Conservation (phyloP, 2,888 invertebrate genomes). For the Spilosoma lubricipeda region DNA sequence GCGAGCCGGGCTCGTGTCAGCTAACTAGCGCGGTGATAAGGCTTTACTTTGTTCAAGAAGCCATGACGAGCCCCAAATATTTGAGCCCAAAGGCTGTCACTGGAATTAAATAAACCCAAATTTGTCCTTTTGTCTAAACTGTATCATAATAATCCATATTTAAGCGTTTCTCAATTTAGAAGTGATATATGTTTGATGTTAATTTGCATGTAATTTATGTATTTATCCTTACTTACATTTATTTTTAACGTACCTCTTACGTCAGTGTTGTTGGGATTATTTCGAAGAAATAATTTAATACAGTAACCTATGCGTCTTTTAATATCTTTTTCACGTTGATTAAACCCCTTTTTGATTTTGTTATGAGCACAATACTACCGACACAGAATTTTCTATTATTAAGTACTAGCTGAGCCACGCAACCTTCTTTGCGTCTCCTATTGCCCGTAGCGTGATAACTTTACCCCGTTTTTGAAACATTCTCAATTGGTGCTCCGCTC, state of each 20-base stretch:
- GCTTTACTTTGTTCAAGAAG: slow-evolving; percentile 77
- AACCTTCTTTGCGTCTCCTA: no score
- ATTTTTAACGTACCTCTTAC: no score
- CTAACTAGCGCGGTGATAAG: slow-evolving; percentile 74
- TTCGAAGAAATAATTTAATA: slow-evolving; percentile 29
- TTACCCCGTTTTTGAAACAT: no score
- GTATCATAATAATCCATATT: slow-evolving; percentile 54
- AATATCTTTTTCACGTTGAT: slow-evolving; percentile 28
- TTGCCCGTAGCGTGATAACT: no score
- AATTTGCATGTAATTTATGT: slow-evolving; percentile 29
- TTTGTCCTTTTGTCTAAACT: slow-evolving; percentile 74
- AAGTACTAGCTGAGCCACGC: no score
- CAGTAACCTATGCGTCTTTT: slow-evolving; percentile 16
- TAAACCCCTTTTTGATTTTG: slow-evolving; percentile 30
- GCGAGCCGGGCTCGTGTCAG: slow-evolving; percentile 54
- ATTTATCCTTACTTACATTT: background rate
- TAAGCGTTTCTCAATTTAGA: slow-evolving; percentile 68
- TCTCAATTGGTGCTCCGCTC: no score
- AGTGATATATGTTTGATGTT: slow-evolving; percentile 44
- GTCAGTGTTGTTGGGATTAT: background rate
- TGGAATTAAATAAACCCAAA: slow-evolving; percentile 82
- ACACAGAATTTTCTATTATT: background rate
- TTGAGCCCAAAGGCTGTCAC: slow-evolving; percentile 68
- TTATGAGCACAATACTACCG: background rate
- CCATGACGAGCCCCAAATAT: slow-evolving; percentile 72